Conservation (phyloP, 1,140 invertebrate genomes). For the Drosophila nasuta region DNA sequence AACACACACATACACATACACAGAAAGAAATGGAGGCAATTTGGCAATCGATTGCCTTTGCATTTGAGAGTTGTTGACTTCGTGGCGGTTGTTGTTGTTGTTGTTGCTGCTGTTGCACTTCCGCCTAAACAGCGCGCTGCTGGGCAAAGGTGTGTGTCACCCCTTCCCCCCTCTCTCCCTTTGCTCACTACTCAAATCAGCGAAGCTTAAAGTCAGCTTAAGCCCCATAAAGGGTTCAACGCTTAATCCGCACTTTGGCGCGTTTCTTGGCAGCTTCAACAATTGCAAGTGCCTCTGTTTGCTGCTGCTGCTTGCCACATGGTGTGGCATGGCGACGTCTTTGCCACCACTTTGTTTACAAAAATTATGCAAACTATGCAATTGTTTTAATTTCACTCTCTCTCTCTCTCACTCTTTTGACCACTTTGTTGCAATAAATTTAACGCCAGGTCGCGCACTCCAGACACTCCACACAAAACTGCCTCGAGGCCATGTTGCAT, state of each 20-base stretch:
- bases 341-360: slow-evolving; percentile 70
- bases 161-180: neutral
- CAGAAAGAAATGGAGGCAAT: slow-evolving; percentile 1
- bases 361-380: slow-evolving; percentile 78
- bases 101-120: slow-evolving; percentile 35
- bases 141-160: neutral
- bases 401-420: neutral
- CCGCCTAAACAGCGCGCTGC: slow-evolving; percentile 23
- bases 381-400: slow-evolving; percentile 65
- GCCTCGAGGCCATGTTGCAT: slow-evolving; percentile 5
- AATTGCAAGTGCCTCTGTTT: neutral
- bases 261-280: slow-evolving; percentile 65
- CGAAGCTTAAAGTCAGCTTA: slow-evolving; percentile 67
- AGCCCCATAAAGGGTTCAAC: slow-evolving; percentile 34
- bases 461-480: slow-evolving; percentile 4
- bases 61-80: slow-evolving; percentile 11
- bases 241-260: slow-evolving; percentile 75
- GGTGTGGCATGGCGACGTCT: slow-evolving; percentile 2
- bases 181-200: slow-evolving; percentile 42
- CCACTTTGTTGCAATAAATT: slow-evolving; percentile 71
- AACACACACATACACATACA: slow-evolving; percentile 14
- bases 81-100: neutral
- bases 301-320: neutral
- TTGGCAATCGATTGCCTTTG: slow-evolving; percentile 44
- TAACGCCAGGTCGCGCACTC: slow-evolving; percentile 56